Evolutionary conservation across 2,888 invertebrate species (phyloP), one percentile per base, ranked within the genome.

Genomic region (Diarsia brunnea): DNA sequence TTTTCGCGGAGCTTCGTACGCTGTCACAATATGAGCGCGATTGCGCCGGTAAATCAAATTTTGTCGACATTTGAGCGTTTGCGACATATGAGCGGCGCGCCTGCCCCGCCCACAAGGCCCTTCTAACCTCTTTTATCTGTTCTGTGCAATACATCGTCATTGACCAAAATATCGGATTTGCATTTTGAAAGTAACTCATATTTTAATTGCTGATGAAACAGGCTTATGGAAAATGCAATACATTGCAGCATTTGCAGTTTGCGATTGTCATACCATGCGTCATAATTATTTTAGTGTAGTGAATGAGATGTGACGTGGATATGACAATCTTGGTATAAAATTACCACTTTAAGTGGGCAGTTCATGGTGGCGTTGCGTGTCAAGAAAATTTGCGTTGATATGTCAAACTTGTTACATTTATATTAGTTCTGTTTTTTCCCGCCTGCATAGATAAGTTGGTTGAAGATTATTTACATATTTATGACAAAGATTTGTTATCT

Each of bases 91-190:
- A n/a, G n/a, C n/a, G n/a, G n/a, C n/a, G n/a, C n/a, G n/a, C n/a
- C n/a, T n/a, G n/a, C n/a, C n/a, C n/a, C n/a, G n/a, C n/a, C n/a
- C n/a, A n/a, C n/a, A n/a, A n/a, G n/a, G n/a, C n/a, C n/a, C n/a
- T n/a, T n/a, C n/a, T n/a, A n/a, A n/a, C n/a, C n/a, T n/a, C n/a
- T n/a, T n/a, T n/a, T n/a, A n/a, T n/a, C n/a, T n/a, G n/a, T n/a
- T n/a, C n/a, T n/a, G n/a, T 60, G 45, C 51, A 45, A 45, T 38
- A 21, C 11, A 58, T 67, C 2, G 21, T 45, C 55, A 55, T 31
- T 81, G 75, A 81, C 75, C 49, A 66, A 65, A 68, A 43, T 74
- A 68, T 69, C 31, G 55, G 43, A 79, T 68, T 81, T 79, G 63
- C 0, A 61, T 73, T 66, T 66, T 43, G 49, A 49, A 45, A 53